phyloP scores from a whole-genome alignment of 2,888 invertebrate species.

The Synergus japonicus region DNA sequence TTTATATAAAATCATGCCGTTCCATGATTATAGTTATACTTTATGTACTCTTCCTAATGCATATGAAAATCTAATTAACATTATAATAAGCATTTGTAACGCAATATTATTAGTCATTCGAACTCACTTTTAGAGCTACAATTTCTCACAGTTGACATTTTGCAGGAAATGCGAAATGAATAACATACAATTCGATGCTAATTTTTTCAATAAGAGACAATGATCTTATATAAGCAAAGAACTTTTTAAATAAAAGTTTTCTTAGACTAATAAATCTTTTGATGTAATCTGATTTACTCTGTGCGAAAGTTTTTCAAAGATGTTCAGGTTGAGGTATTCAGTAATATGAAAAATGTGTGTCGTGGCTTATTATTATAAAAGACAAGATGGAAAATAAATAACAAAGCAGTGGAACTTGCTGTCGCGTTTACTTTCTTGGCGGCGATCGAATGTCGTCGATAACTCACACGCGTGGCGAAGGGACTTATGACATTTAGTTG shows the following conservation, averaged over 20 bases:
- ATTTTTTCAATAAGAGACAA: neutral
- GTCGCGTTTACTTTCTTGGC: neutral
- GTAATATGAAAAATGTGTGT: neutral
- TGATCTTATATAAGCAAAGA: neutral
- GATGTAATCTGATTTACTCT: neutral
- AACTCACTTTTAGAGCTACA: neutral
- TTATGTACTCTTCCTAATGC: neutral
- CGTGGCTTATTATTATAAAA: neutral
- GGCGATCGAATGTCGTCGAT: neutral
- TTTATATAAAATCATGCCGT: too few relatives aligned
- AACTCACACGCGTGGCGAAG: neutral
- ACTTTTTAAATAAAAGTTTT: neutral
- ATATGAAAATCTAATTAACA: neutral
- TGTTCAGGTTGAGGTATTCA: neutral
- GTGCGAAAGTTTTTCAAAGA: neutral
- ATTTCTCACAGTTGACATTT: neutral
- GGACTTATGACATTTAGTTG: conserved; percentile 16
- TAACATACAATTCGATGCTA: neutral
- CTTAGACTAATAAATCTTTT: neutral
- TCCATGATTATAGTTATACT: neutral
- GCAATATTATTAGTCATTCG: conserved; percentile 8
- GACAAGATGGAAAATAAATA: neutral
- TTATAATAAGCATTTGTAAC: conserved; percentile 9
- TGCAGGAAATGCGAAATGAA: neutral
- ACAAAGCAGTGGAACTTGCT: neutral